Evolutionary conservation across 2,797 vertebrate species (phyloP).

Genomic region (Kryptopterus vitreolus): DNA sequence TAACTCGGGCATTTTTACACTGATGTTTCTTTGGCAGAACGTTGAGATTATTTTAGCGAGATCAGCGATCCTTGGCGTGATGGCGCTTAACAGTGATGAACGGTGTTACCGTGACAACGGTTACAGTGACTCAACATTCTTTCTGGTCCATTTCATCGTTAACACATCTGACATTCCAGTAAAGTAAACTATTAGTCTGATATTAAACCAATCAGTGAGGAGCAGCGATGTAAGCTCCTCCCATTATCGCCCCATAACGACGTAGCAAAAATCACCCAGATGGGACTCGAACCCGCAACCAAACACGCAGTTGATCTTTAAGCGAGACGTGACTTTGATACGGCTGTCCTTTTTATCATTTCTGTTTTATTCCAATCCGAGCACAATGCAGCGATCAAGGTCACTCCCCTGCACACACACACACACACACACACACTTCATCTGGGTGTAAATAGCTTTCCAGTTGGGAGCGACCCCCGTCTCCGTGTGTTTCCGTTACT

Average conservation of each 20-base stretch:
- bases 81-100: background rate
- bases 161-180: background rate
- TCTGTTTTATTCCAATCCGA: slow-evolving; percentile 17
- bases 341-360: background rate
- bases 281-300: background rate
- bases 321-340: too few relatives aligned
- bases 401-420: slow-evolving; percentile 50
- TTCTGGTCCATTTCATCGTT: background rate
- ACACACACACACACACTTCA: slow-evolving; percentile 19
- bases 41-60: background rate
- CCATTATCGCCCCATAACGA: background rate
- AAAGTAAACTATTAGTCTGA: background rate
- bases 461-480: slow-evolving; percentile 74
- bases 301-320: too few relatives aligned
- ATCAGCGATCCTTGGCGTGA: background rate
- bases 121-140: background rate
- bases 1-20: too few relatives aligned
- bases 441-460: slow-evolving; percentile 69
- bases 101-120: background rate
- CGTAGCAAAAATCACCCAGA: background rate
- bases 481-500: slow-evolving; percentile 71
- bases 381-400: slow-evolving; percentile 15
- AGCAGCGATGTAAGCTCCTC: background rate
- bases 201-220: background rate
- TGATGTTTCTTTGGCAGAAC: too few relatives aligned